phyloP scores from a whole-genome alignment of 2,797 vertebrate species.

The Gallirallus australis region DNA sequence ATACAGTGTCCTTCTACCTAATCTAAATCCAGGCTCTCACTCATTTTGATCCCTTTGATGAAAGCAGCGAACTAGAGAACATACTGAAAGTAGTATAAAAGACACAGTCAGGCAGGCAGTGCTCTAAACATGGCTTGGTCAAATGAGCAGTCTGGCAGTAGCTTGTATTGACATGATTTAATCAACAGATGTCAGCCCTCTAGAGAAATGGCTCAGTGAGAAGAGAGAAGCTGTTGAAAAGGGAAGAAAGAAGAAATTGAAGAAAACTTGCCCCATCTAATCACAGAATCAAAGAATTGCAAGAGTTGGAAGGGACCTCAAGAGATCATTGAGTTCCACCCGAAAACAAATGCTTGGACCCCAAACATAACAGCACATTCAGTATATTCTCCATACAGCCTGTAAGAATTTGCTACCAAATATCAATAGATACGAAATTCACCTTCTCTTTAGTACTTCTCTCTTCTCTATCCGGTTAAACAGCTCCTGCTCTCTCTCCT shows the following conservation, averaged over 20 bases:
- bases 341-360: neutral
- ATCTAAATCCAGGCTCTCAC: neutral
- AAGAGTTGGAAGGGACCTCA: no score
- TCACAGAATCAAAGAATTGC: neutral
- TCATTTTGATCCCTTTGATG: neutral
- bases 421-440: conserved; percentile 4
- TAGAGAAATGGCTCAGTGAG: neutral
- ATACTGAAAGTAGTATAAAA: neutral
- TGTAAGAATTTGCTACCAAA: neutral
- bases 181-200: neutral
- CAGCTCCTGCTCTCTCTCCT: conserved; percentile 96
- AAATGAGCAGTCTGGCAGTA: neutral
- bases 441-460: conserved; percentile 98
- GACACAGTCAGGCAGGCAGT: neutral
- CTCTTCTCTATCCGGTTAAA: conserved; percentile 98
- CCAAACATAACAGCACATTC: neutral
- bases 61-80: neutral
- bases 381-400: neutral
- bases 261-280: neutral
- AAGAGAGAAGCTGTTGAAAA: neutral
- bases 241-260: neutral
- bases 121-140: neutral
- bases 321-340: no score
- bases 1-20: neutral
- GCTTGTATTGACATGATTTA: neutral